Evolutionary conservation across 1,140 invertebrate genomes (phyloP).

Genomic region (Drosophila mojavensis): DNA sequence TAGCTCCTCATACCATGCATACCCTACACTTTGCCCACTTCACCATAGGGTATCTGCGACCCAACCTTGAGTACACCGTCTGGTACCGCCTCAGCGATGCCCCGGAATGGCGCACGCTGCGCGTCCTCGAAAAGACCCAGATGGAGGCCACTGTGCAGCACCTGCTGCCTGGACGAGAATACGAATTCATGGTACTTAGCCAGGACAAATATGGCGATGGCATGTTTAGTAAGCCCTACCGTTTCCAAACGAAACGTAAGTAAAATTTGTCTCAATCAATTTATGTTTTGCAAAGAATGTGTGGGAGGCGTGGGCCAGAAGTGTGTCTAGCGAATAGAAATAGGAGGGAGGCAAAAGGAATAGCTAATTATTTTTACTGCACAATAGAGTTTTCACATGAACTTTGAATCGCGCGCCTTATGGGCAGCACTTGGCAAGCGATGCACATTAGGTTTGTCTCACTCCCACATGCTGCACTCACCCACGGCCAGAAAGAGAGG

Average conservation of each 20-base stretch:
- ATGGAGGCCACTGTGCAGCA: constrained; percentile 92
- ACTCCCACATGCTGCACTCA: no score
- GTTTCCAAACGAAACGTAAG: constrained; percentile 89
- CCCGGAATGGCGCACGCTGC: constrained; percentile 91
- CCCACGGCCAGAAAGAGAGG: no score
- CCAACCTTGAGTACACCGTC: constrained; percentile 92
- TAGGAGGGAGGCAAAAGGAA: no score
- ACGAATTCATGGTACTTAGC: constrained; percentile 96
- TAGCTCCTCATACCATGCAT: neutral
- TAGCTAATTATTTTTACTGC: no score
- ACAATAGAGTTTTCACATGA: no score
- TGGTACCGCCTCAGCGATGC: constrained; percentile 91
- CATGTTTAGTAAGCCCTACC: constrained; percentile 93
- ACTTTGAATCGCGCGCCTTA: no score
- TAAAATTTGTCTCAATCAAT: neutral
- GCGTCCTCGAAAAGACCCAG: constrained; percentile 88
- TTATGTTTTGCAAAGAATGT: no score
- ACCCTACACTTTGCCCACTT: no score
- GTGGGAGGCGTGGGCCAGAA: no score
- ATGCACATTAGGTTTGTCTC: no score
- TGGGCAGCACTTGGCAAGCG: no score
- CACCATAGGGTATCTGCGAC: constrained; percentile 89
- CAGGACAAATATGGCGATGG: constrained; percentile 94
- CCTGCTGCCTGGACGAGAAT: constrained; percentile 90
- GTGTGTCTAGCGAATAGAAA: no score